Conservation (phyloP, 2,797 vertebrate genomes). For the Scyliorhinus canicula region DNA sequence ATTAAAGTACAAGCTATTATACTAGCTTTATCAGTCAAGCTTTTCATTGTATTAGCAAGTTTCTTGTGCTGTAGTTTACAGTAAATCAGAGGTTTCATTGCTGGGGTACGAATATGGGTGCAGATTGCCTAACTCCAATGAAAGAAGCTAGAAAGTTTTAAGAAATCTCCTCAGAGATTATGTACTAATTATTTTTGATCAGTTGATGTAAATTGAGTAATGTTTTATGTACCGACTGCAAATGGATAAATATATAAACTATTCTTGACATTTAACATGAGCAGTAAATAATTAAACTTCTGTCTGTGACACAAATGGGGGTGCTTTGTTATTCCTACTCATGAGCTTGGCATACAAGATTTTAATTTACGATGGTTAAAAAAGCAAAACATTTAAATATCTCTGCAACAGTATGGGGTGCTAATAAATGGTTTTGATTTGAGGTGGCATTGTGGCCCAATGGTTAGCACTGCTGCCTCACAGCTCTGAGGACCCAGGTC, state of each 20-base stretch:
- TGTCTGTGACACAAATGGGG: not conserved
- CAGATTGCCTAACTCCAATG: not conserved
- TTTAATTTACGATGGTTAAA: not conserved
- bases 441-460: no score
- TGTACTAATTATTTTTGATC: not conserved
- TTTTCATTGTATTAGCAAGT: no score
- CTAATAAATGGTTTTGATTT: not conserved
- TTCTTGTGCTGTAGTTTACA: no score
- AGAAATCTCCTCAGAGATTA: not conserved
- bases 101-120: not conserved
- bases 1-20: no score
- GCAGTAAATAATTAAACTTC: not conserved
- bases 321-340: not conserved
- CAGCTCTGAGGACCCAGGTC: no score
- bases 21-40: no score
- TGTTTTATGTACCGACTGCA: not conserved
- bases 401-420: not conserved
- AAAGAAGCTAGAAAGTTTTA: not conserved
- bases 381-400: not conserved
- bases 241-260: not conserved
- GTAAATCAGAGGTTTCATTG: not conserved
- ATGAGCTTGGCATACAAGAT: not conserved
- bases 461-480: no score
- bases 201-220: not conserved
- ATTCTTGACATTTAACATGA: not conserved